Conservation (phyloP, 2,888 invertebrate species). For the Xestia rhomboidea region DNA sequence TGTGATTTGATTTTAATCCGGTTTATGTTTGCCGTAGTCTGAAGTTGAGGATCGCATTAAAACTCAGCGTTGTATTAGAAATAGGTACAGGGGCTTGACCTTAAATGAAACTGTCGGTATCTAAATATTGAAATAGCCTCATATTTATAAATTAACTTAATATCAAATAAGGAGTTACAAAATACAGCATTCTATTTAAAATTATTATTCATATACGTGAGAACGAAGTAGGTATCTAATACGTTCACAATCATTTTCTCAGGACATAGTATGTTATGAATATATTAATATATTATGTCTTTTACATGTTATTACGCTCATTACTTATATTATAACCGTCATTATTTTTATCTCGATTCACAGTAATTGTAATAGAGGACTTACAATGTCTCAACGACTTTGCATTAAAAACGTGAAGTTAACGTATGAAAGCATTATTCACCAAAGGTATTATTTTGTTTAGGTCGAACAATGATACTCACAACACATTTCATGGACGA, state of each 20-base stretch:
- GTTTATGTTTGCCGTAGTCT: background rate
- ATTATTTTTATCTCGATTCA: background rate
- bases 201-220: background rate
- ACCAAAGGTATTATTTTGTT: constrained; percentile 27
- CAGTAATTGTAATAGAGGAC: background rate
- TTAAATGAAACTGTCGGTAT: background rate
- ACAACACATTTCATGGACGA: constrained; percentile 98
- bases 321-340: background rate
- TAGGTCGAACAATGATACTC: constrained; percentile 94
- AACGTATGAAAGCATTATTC: background rate
- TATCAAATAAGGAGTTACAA: background rate
- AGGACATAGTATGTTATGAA: background rate
- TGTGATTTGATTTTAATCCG: background rate
- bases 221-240: background rate
- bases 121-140: background rate
- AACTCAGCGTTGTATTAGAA: constrained; percentile 1
- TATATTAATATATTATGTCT: background rate
- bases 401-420: background rate
- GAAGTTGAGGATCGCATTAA: background rate
- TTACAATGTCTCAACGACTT: constrained; percentile 1
- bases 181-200: constrained; percentile 6
- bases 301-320: background rate
- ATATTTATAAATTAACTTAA: background rate
- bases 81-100: background rate
- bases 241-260: background rate